A percentile compares a stretch with the other conserved stretches of the same genome.
phyloP scores from a whole-genome alignment of 2,113 vertebrate genomes.

The Stegostoma tigrinum region DNA sequence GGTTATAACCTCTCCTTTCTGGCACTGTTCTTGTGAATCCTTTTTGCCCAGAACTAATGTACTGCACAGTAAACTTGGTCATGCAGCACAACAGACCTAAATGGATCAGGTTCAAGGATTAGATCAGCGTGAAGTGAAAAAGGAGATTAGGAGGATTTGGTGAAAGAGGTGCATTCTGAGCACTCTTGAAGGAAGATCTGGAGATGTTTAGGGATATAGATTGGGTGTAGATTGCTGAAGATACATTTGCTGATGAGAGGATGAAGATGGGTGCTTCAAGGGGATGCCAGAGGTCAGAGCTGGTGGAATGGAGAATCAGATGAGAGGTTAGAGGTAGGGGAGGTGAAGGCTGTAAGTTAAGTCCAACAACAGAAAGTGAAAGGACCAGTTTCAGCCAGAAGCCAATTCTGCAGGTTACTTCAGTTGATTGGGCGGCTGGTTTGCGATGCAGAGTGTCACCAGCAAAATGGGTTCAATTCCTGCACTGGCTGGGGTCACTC shows the following conservation, averaged over 20 bases:
- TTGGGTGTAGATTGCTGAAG: neutral
- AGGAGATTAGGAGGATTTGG: neutral
- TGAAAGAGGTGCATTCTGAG: neutral
- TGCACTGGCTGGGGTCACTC: too few species aligned
- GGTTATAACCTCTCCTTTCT: neutral
- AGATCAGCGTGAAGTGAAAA: neutral
- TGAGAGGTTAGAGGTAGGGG: too few species aligned
- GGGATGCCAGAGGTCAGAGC: neutral
- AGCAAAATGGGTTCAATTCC: too few species aligned
- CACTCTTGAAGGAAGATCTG: neutral
- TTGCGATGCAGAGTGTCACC: too few species aligned
- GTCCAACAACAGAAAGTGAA: neutral
- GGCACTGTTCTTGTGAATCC: too few species aligned
- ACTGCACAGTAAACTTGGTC: neutral
- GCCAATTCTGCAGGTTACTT: neutral
- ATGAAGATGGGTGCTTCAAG: neutral
- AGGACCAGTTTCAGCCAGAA: neutral
- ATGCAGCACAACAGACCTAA: neutral
- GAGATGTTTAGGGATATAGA: neutral
- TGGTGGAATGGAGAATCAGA: too few species aligned
- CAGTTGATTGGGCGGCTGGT: too few species aligned
- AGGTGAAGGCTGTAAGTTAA: neutral
- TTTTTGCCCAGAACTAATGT: neutral
- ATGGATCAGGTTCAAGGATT: neutral
- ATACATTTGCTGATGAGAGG: neutral